Evolutionary conservation across 2,888 invertebrate genomes (phyloP).

Genomic region (Listrodromus nycthemerus): DNA sequence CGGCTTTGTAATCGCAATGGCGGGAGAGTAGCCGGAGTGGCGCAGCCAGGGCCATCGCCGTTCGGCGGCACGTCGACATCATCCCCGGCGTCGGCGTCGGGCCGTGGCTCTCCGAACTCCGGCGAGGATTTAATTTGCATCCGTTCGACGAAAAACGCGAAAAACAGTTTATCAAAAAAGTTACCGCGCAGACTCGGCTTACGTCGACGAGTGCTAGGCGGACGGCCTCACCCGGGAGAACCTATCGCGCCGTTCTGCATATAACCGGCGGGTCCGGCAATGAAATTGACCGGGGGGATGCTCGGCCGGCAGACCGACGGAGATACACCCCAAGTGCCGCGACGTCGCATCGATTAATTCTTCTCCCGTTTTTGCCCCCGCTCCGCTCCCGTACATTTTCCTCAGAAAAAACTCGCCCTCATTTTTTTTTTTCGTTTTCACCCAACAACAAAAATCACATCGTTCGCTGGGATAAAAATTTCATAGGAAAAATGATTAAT

Average conservation of each 20-base stretch:
- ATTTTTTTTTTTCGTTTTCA: constrained; percentile 38
- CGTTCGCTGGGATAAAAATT: no score
- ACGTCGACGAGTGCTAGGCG: constrained; percentile 5
- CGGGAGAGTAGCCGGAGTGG: constrained; percentile 33
- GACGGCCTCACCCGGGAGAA: constrained; percentile 33
- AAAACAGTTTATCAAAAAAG: constrained; percentile 84
- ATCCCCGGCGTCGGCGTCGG: constrained; percentile 59
- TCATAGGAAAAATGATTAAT: constrained; percentile 2
- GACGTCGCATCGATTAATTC: constrained; percentile 58
- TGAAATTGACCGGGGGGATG: constrained; percentile 79
- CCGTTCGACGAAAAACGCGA: constrained; percentile 80
- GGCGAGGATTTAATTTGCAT: constrained; percentile 82
- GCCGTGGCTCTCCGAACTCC: constrained; percentile 58
- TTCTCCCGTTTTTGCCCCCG: constrained; percentile 20
- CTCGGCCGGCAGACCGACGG: constrained; percentile 65
- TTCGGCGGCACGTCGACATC: constrained; percentile 62
- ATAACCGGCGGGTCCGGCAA: constrained; percentile 70
- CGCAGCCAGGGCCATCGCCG: neutral
- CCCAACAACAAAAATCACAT: no score
- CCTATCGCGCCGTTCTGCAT: constrained; percentile 16
- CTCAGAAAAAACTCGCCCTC: constrained; percentile 10
- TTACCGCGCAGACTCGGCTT: constrained; percentile 76
- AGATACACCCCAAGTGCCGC: constrained; percentile 33
- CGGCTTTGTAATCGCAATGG: constrained; percentile 81
- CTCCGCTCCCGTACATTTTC: constrained; percentile 5